Conservation (phyloP, 2,113 vertebrate genomes). For the Speoplatyrhinus poulsoni region DNA sequence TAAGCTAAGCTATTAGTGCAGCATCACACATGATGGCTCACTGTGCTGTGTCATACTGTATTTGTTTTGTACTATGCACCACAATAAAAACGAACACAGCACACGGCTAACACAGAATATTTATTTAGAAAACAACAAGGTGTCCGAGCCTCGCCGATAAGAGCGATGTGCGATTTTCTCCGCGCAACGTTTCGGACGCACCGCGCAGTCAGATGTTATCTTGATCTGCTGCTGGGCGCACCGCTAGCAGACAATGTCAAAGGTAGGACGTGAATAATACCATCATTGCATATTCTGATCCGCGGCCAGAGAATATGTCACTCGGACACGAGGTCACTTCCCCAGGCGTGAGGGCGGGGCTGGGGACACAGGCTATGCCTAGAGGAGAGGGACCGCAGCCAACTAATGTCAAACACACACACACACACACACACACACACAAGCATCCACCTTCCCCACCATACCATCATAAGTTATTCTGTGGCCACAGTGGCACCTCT, state of each 20-base stretch:
- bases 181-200: slow-evolving; percentile 13
- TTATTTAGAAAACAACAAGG: too few species aligned
- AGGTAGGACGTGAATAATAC: slow-evolving; percentile 71
- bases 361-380: slow-evolving; percentile 42
- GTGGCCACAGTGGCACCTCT: slow-evolving; percentile 47
- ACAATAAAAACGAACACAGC: slow-evolving; percentile 11
- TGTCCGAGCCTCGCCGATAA: too few species aligned
- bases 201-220: slow-evolving; percentile 21
- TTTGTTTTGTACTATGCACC: slow-evolving; percentile 28
- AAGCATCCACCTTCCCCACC: slow-evolving; percentile 36
- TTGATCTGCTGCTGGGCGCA: slow-evolving; percentile 28
- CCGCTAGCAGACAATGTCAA: slow-evolving; percentile 70
- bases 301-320: slow-evolving; percentile 72
- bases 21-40: slow-evolving; percentile 30
- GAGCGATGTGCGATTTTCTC: too few species aligned
- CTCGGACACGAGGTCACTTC: slow-evolving; percentile 72
- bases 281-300: slow-evolving; percentile 73
- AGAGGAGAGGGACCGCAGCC: slow-evolving; percentile 71
- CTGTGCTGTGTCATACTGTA: neutral
- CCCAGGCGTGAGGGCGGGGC: slow-evolving; percentile 51
- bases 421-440: slow-evolving; percentile 59
- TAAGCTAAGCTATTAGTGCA: slow-evolving; percentile 51
- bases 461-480: slow-evolving; percentile 46
- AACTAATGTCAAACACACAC: slow-evolving; percentile 70
- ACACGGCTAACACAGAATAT: too few species aligned